Conservation (phyloP, 2,113 vertebrate genomes). For the Mystacornis crossleyi region DNA sequence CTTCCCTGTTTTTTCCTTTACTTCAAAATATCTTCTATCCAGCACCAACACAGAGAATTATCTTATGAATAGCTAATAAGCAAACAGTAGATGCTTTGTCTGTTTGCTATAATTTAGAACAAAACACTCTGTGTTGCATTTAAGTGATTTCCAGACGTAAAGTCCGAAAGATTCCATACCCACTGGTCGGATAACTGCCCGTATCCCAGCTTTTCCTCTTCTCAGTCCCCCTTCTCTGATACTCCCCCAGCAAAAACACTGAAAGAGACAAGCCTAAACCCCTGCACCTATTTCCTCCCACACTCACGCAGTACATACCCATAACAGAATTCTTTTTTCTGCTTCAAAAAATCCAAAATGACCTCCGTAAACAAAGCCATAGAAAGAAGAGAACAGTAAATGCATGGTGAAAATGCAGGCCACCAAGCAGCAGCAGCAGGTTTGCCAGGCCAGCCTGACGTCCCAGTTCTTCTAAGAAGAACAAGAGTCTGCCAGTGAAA, state of each 20-base stretch:
- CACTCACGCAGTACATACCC: not conserved
- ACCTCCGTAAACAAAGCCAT: conserved; percentile 14
- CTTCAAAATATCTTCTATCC: not conserved
- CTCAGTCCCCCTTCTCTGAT: not conserved
- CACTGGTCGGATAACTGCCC: not conserved
- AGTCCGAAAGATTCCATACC: not conserved
- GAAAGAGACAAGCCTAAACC: not conserved
- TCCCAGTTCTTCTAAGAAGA: conserved; percentile 48
- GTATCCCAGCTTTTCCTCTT: not conserved
- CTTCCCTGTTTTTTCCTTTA: not conserved
- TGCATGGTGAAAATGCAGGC: conserved; percentile 24
- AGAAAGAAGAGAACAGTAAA: conserved; percentile 48
- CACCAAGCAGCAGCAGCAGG: conserved; percentile 58
- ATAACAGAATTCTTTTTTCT: conserved; percentile 46
- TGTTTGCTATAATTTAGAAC: not conserved
- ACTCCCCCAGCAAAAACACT: not conserved
- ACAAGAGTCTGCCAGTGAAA: not conserved
- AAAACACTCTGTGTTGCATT: not conserved
- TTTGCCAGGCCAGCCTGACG: conserved; percentile 55
- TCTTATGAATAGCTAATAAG: not conserved
- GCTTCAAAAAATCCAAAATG: conserved; percentile 64
- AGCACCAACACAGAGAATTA: not conserved
- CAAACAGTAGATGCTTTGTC: not conserved
- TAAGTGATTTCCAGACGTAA: not conserved
- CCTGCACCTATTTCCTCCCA: not conserved